Evolutionary conservation across 2,113 vertebrate genomes (phyloP).

Genomic region (Chaetodon trifascialis): DNA sequence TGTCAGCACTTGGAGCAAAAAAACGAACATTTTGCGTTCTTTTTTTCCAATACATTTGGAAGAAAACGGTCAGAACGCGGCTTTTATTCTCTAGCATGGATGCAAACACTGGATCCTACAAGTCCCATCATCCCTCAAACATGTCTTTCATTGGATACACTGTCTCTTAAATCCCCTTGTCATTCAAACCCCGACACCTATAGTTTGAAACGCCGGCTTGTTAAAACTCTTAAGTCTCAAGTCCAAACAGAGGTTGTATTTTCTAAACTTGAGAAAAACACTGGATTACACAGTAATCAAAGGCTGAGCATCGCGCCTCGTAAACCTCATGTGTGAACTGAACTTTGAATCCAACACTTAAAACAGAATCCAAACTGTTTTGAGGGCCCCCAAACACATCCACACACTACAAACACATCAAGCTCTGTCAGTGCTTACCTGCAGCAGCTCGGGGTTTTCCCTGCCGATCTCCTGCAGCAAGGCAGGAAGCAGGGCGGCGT

Average conservation of each 20-base stretch:
- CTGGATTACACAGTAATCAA: too few species aligned
- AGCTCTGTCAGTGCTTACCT: slow-evolving; percentile 80
- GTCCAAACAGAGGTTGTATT: not conserved
- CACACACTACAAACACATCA: not conserved
- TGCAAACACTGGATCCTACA: not conserved
- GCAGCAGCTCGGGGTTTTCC: slow-evolving; percentile 95
- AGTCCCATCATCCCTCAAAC: slow-evolving; percentile 1
- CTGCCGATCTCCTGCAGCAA: slow-evolving; percentile 95
- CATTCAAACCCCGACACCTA: not conserved
- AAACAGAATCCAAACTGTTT: not conserved
- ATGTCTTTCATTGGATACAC: not conserved
- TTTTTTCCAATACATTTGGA: too few species aligned
- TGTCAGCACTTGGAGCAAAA: too few species aligned
- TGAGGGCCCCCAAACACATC: not conserved
- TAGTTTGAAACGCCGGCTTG: not conserved
- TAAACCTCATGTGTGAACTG: not conserved
- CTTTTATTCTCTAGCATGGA: not conserved
- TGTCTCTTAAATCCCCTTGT: not conserved
- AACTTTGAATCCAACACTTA: not conserved
- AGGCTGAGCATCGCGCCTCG: not conserved
- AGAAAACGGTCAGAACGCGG: not conserved
- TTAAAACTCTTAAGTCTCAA: not conserved
- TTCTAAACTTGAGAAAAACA: not conserved
- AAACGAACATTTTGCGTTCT: too few species aligned
- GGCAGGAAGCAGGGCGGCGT: slow-evolving; percentile 93